Percentiles rank a stretch among this genome's conserved stretches.
Conservation (phyloP, 2,888 invertebrate species). For the Labia minor region DNA sequence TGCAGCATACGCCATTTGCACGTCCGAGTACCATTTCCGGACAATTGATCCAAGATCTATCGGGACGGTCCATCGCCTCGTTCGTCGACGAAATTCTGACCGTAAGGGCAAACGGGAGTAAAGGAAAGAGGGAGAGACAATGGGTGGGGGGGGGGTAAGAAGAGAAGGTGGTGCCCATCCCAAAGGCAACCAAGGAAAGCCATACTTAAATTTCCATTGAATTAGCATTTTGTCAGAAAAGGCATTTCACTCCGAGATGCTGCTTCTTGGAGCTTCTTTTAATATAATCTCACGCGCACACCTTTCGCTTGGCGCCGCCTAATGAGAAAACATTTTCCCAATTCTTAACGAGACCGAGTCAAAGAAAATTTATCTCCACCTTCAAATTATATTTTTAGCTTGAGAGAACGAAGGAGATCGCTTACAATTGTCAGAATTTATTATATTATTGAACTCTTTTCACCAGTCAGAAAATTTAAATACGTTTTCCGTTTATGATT, state of each 20-base stretch:
- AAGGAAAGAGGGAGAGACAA: neutral
- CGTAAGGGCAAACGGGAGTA: too few relatives aligned
- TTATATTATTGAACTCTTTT: too few relatives aligned
- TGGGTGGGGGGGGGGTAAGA: neutral
- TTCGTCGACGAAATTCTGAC: neutral
- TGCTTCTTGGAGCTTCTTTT: neutral
- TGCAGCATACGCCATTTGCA: slow-evolving; percentile 2
- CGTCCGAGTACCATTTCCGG: slow-evolving; percentile 6
- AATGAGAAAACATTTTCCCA: slow-evolving; percentile 6
- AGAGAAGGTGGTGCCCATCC: neutral
- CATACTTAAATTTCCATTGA: neutral
- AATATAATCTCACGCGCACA: neutral
- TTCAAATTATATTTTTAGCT: neutral
- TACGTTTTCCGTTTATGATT: too few relatives aligned
- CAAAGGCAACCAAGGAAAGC: neutral
- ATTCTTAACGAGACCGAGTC: neutral
- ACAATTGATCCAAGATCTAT: neutral
- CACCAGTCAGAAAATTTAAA: too few relatives aligned
- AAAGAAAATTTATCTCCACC: slow-evolving; percentile 2
- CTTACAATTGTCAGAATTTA: too few relatives aligned
- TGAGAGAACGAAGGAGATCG: too few relatives aligned
- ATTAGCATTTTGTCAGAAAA: neutral
- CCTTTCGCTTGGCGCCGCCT: neutral
- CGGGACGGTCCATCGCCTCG: neutral
- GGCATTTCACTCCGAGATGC: neutral